phyloP scores from a whole-genome alignment of 1,140 invertebrate genomes.

The Epicauta chinensis region DNA sequence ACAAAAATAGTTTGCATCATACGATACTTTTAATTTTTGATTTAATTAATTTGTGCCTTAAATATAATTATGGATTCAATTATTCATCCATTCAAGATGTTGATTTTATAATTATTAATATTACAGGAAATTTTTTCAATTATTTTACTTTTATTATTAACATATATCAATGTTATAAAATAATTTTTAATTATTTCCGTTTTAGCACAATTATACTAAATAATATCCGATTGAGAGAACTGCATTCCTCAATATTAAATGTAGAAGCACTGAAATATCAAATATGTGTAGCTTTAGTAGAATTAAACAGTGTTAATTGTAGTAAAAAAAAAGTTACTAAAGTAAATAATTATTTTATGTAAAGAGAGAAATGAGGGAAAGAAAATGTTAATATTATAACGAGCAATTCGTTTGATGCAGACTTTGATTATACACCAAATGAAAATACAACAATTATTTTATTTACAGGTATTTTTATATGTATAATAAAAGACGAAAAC shows the following conservation, averaged over 20 bases:
- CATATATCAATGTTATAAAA: background rate
- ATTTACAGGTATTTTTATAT: too few species aligned
- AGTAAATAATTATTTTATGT: background rate
- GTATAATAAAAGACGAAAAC: too few species aligned
- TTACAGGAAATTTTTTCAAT: too few species aligned
- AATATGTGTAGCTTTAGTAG: slow-evolving; percentile 16
- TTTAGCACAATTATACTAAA: background rate
- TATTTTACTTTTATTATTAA: too few species aligned
- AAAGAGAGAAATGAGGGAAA: background rate
- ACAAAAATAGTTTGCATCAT: background rate
- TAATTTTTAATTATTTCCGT: background rate
- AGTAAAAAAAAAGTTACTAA: background rate
- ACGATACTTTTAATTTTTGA: background rate
- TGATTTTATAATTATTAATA: too few species aligned
- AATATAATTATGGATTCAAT: background rate
- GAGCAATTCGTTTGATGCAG: too few species aligned
- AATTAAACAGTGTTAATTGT: slow-evolving; percentile 9
- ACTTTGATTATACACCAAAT: slow-evolving; percentile 12
- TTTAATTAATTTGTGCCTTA: background rate
- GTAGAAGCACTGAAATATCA: slow-evolving; percentile 15
- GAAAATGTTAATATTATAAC: too few species aligned
- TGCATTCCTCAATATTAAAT: slow-evolving; percentile 10
- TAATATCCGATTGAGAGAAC: slow-evolving; percentile 8
- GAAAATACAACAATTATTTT: slow-evolving; percentile 3
- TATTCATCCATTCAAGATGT: too few species aligned